Base-by-base conservation (phyloP, 1,140 invertebrate genomes). In the Drosophila chauvacae region DNA sequence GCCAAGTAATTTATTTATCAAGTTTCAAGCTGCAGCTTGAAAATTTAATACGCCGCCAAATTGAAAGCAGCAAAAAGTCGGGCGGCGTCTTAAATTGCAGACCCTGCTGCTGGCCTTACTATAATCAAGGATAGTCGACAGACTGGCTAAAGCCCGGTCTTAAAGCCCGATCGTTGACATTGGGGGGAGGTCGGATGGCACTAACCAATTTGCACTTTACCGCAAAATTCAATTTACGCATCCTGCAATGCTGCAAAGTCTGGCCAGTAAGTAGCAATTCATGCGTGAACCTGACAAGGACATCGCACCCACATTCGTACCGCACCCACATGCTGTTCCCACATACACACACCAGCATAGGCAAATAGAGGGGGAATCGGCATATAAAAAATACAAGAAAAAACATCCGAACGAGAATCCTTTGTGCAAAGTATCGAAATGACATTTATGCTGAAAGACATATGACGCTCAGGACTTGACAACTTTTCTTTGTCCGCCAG, bases 1-100 rank as follows among this genome's bases (percentile, higher is more conserved):
- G 63, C 80, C 63, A 71, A 90, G 85, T 90, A 90, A 90, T 90
- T 90, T 90, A 90, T 90, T 90, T 90, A 90, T 90, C 85, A 90
- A 90, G 85, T 90, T 90, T 90, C 85, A 85, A 90, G 84, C 85
- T 78, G 71, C 61, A 85, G 78, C 85, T 79, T 85, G 86, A 90
- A 90, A 90, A 90, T 86, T 90, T 90, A 90, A 90, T 90, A 85
- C 86, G 70, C 71, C 70, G 75, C 86, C 64, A 90, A 85, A 88
- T 88, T 88, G 85, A 88, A 88, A 81, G 85, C 85, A 72, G 44
- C 48, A 37, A 48, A 48, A 35, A 41, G 62, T 39, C 47, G 47
- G 64, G 45, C 45, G 44, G 11, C 37, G 11, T 51, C 73, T 75
- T 65, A 58, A 71, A 71, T 71, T 70, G 37, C 51, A 41, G n/a